Percentiles rank a stretch among this genome's conserved stretches.
Conservation (phyloP, 2,113 vertebrate species). For the Zapus hudsonius region DNA sequence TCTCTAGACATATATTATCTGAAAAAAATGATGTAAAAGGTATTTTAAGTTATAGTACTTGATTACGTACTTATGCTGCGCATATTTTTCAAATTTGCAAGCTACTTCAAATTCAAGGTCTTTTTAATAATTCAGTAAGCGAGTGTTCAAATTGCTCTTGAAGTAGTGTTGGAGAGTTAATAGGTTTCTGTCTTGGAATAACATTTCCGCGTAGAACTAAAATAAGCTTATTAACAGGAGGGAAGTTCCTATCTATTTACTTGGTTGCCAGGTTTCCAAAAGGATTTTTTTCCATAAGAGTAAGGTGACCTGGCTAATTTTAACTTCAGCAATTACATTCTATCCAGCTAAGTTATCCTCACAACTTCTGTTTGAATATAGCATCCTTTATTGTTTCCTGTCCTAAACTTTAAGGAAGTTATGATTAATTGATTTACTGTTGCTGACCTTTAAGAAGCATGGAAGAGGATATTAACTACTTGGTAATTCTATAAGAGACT, state of each 20-base stretch:
- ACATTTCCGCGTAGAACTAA: slow-evolving; percentile 60
- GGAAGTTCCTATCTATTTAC: slow-evolving; percentile 77
- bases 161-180: background rate
- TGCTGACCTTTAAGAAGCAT: slow-evolving; percentile 55
- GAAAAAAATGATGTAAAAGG: slow-evolving; percentile 28
- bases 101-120: background rate
- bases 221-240: slow-evolving; percentile 65
- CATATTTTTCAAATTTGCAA: background rate
- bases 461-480: slow-evolving; percentile 6
- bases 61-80: background rate
- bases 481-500: slow-evolving; percentile 36
- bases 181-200: slow-evolving; percentile 28
- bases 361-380: slow-evolving; percentile 48
- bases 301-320: slow-evolving; percentile 81
- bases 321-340: slow-evolving; percentile 69
- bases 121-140: background rate
- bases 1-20: background rate
- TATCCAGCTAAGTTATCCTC: slow-evolving; percentile 62
- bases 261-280: slow-evolving; percentile 78
- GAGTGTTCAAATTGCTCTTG: background rate
- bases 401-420: slow-evolving; percentile 69
- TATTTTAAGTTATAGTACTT: background rate
- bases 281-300: slow-evolving; percentile 48
- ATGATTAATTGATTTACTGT: slow-evolving; percentile 42
- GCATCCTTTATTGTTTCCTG: slow-evolving; percentile 78